Evolutionary conservation across 2,888 invertebrate species (phyloP), one percentile per base, ranked within the genome.

Genomic region (Pandemis corylana): DNA sequence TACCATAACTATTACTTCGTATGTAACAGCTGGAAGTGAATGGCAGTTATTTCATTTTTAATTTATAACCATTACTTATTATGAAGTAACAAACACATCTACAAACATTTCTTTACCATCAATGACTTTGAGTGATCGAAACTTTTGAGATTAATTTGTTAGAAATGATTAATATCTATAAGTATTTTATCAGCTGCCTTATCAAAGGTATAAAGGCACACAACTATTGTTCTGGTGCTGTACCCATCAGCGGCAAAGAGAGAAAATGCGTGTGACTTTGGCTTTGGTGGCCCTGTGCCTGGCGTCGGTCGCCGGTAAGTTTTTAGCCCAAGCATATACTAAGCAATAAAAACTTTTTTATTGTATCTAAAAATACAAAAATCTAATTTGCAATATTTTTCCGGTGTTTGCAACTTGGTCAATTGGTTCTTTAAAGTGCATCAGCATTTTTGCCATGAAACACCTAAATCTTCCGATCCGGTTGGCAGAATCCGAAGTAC

Each of bases 231-330:
- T 41, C 63, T 56, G 15, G 64, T 49, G 56, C 68, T 65, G n/a
- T 65, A 46, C 28, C 42, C 65, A 13, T 28, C 68, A 64, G 64
- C 56, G 63, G 41, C 20, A 9, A 68, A 63, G 15, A 42, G 44
- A n/a, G 28, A 78, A 64, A 62, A 80, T 78, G 81, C 78, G 76
- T 72, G 53, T 56, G 15, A 63, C 20, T 71, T 53, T 46, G 15
- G 51, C 46, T 69, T 9, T 76, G 10, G 9, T 75, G 69, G 72
- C 62, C n/a, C 13, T 71, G 28, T 46, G 68, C 71, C 65, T 77
- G 41, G 68, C 65, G 5, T 65, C 71, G 12, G 75, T 72, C 7
- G 28, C 53, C 13, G 76, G 77, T 76, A 63, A 76, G 73, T 66
- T 56, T 4, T 20, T 56, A 56, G n/a, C 51, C 12, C 5, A 46